Percentiles rank a stretch among this genome's conserved stretches.
Conservation (phyloP, 2,113 vertebrate genomes). For the Notarius lentiginosus region DNA sequence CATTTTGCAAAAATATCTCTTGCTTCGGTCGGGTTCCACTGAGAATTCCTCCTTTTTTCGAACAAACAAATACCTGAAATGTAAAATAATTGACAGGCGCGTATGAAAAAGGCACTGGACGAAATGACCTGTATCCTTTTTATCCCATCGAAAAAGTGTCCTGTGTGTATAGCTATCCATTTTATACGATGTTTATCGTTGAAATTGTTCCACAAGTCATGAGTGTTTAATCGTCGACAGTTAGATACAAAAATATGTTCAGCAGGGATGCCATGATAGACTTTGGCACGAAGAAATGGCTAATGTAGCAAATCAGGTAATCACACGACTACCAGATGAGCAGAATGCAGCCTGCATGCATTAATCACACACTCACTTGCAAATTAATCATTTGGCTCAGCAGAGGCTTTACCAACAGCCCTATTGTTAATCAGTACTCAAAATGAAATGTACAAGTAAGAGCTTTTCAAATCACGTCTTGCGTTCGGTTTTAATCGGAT, state of each 20-base stretch:
- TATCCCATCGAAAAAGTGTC: too few species aligned
- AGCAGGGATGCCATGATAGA: neutral
- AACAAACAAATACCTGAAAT: too few species aligned
- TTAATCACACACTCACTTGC: neutral
- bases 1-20: too few species aligned
- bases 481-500: neutral
- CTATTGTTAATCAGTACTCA: neutral
- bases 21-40: too few species aligned
- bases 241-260: neutral
- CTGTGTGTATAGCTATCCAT: too few species aligned
- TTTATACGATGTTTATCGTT: neutral
- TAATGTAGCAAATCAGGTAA: neutral
- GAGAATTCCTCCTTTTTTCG: too few species aligned
- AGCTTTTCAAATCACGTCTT: neutral
- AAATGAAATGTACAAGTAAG: neutral
- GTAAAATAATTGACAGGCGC: too few species aligned
- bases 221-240: neutral
- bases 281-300: neutral
- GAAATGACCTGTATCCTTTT: too few species aligned
- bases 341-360: neutral
- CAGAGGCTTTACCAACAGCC: neutral
- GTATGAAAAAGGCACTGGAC: too few species aligned
- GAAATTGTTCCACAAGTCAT: neutral
- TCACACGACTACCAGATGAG: neutral
- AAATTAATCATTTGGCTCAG: neutral